Evolutionary conservation across 2,113 vertebrate genomes (phyloP).

Genomic region (Microtus richardsoni): DNA sequence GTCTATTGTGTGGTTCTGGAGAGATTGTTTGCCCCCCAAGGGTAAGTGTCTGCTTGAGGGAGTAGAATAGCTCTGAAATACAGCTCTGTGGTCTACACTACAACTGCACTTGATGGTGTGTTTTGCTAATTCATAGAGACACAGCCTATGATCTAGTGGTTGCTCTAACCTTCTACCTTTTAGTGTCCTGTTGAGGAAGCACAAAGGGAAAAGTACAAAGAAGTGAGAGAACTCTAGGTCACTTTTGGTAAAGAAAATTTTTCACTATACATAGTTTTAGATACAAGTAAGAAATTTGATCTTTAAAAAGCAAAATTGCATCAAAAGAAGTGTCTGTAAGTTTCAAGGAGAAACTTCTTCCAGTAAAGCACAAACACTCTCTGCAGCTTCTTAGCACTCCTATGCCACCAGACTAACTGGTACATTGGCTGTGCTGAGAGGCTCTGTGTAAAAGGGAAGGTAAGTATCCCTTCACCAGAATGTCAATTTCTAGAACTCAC

Average conservation of each 20-base stretch:
- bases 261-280: constrained; percentile 32
- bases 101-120: neutral
- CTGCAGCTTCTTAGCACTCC: neutral
- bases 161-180: neutral
- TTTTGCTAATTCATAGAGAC: constrained; percentile 34
- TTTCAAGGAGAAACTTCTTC: neutral
- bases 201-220: neutral
- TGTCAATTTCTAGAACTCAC: neutral
- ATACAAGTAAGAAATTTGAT: neutral
- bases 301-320: neutral
- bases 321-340: constrained; percentile 17
- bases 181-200: neutral
- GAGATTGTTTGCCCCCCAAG: neutral
- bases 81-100: neutral
- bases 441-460: neutral
- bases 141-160: neutral
- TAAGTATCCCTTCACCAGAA: neutral
- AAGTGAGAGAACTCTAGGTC: constrained; percentile 7
- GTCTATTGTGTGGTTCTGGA: neutral
- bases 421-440: neutral
- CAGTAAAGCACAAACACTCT: neutral
- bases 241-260: constrained; percentile 44
- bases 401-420: neutral
- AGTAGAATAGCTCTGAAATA: constrained; percentile 3
- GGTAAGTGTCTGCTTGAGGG: neutral